These are phyloP conservation scores for Labeo rohita DNA, from an alignment of 2,113 vertebrate genomes.

Conservation along the genomic window DNA sequence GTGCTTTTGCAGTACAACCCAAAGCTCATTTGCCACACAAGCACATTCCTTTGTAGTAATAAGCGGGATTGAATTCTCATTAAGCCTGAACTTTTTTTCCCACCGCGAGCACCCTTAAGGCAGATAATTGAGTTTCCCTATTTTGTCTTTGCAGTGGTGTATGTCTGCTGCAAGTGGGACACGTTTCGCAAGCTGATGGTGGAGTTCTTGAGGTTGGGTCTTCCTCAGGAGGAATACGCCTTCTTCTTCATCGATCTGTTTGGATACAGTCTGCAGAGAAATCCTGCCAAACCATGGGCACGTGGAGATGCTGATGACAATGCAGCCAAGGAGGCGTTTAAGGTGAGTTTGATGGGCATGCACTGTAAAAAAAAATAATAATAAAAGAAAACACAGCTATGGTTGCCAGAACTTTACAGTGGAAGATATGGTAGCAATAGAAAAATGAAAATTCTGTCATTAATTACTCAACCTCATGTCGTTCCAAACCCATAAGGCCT, in stretches of 20 bases:
- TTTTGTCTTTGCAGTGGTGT: constrained; percentile 78
- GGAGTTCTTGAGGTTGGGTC: constrained; percentile 73
- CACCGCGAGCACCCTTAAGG: neutral
- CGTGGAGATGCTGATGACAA: constrained; percentile 79
- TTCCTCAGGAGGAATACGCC: constrained; percentile 79
- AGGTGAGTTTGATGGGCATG: constrained; percentile 70
- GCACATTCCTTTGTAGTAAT: neutral
- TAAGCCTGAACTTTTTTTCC: neutral
- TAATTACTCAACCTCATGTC: too few relatives aligned
- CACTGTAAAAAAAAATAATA: neutral
- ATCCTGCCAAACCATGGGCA: constrained; percentile 78
- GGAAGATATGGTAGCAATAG: too few relatives aligned
- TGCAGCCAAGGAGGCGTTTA: constrained; percentile 78
- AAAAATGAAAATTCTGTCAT: too few relatives aligned
- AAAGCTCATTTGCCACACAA: neutral
- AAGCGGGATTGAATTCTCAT: constrained; percentile 11
- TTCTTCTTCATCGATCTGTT: constrained; percentile 94
- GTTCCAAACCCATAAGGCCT: too few relatives aligned
- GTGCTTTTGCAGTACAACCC: neutral
- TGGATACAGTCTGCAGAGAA: constrained; percentile 77
- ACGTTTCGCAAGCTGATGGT: constrained; percentile 85
- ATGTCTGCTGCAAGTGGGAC: constrained; percentile 83
- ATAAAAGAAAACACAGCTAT: too few relatives aligned
- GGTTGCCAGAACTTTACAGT: too few relatives aligned
- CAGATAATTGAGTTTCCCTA: neutral